These are phyloP conservation scores for Macrobrachium rosenbergii DNA, from an alignment of 1,140 invertebrate species.

Conservation along the genomic window DNA sequence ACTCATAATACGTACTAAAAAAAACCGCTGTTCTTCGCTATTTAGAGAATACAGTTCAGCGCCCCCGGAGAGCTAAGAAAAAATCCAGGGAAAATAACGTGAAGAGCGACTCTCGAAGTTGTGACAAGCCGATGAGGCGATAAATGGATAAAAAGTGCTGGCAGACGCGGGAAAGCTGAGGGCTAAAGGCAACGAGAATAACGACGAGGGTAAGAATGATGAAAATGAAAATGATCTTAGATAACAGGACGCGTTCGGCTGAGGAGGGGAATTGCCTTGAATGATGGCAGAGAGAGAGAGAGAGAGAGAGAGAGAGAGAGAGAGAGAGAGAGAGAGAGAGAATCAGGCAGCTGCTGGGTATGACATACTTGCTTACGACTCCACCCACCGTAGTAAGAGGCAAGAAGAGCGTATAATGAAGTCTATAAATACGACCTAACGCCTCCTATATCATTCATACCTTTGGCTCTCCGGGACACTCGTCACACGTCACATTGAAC, in stretches of 20 bases:
- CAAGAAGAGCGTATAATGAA: neutral
- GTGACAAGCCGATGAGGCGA: neutral
- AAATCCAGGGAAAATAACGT: no score
- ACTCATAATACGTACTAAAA: no score
- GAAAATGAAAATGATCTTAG: neutral
- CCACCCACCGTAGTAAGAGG: no score
- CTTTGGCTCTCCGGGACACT: no score
- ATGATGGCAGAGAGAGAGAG: neutral
- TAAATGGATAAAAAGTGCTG: neutral
- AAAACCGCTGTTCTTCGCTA: no score
- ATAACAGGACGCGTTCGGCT: neutral
- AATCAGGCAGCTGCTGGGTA: neutral
- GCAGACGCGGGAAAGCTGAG: neutral
- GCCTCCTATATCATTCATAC: no score
- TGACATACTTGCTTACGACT: neutral
- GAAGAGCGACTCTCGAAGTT: no score
- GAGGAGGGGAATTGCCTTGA: neutral
- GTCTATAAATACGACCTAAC: neutral
- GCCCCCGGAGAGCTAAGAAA: no score
- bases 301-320: neutral
- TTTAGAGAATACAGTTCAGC: no score
- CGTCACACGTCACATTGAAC: no score
- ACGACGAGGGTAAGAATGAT: neutral
- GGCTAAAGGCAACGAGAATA: neutral
- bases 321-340: constrained; percentile 20